Base-by-base conservation (phyloP, 2,797 vertebrate genomes). In the Ceyx erithaca region DNA sequence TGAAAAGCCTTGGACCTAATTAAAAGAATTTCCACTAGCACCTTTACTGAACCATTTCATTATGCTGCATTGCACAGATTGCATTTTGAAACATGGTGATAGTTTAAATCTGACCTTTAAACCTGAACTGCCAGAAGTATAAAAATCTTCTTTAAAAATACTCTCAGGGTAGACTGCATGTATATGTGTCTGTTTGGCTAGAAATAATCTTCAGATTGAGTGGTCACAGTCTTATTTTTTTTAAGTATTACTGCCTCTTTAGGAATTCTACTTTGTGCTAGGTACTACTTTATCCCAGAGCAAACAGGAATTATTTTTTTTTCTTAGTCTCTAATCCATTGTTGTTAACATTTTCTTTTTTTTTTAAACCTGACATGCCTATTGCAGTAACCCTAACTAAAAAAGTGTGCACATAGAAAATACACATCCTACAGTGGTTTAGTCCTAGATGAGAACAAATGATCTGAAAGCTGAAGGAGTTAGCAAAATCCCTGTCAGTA, bases 11-110 rank as follows among this genome's bases (percentile, higher is more conserved):
- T 97, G 97, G 98, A 98, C 97, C 97, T 98, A 98, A 98, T 98
- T 98, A 98, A 98, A 98, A 98, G 97, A 98, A 98, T 98, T 98
- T 98, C 97, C 97, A 97, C 95, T 95, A 97, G 97, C 98, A 98
- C 98, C 98, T 98, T 98, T 98, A 97, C 97, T 98, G 98, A 98
- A 98, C 98, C 97, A 97, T 98, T 98, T 98, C 98, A 98, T 98
- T 98, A 98, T 97, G 97, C 98, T 89, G 97, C 97, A 93, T 95
- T 98, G 97, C 98, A 98, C 98, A 98, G 98, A 98, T 98, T 98
- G 98, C 98, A 96, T 98, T 97, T 97, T 97, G 97, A 98, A 98
- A 96, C 97, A 97, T 97, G 97, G 97, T 98, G 98, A 98, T 98
- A 97, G 97, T 97, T 98, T 97, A 98, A 97, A 97, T 97, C 92